phyloP scores from a whole-genome alignment of 30 jellyfish, hydroid and myxozoan species.

The Mastigias papua region DNA sequence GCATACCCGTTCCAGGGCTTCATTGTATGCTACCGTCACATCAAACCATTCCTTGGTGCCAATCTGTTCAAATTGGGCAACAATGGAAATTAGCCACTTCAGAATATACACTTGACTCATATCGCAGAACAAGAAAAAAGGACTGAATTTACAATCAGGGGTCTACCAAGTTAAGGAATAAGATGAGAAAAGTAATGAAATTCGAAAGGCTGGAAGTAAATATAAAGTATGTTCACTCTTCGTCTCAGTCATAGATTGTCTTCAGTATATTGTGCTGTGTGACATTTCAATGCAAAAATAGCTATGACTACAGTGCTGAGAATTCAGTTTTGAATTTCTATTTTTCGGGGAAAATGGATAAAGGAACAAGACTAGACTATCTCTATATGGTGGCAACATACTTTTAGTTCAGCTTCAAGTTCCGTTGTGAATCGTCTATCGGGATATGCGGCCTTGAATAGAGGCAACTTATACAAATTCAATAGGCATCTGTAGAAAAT shows the following conservation, averaged over 20 bases:
- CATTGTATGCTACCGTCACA: slow-evolving; percentile 72
- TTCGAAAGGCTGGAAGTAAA: too few species aligned
- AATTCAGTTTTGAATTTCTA: background rate
- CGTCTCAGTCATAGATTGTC: too few species aligned
- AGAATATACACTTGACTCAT: too few species aligned
- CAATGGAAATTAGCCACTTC: background rate
- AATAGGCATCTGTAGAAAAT: slow-evolving; percentile 68
- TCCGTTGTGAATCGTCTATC: slow-evolving; percentile 67
- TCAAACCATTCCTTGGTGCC: slow-evolving; percentile 86
- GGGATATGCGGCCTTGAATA: slow-evolving; percentile 74
- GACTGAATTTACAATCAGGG: too few species aligned
- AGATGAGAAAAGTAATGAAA: too few species aligned
- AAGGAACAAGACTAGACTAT: background rate
- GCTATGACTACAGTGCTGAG: too few species aligned
- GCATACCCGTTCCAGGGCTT: slow-evolving; percentile 77
- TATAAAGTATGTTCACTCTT: too few species aligned
- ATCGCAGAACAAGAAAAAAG: too few species aligned
- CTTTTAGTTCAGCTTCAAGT: slow-evolving; percentile 73
- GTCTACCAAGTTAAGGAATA: too few species aligned
- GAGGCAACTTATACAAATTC: slow-evolving; percentile 77
- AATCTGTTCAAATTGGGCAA: slow-evolving; percentile 18
- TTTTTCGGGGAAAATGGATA: background rate
- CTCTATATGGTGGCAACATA: background rate
- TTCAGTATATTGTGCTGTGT: too few species aligned
- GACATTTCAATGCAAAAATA: too few species aligned